Evolutionary conservation across 2,113 vertebrate genomes (phyloP), one percentile per base, ranked within the genome.

Genomic region (Syngnathus floridae): DNA sequence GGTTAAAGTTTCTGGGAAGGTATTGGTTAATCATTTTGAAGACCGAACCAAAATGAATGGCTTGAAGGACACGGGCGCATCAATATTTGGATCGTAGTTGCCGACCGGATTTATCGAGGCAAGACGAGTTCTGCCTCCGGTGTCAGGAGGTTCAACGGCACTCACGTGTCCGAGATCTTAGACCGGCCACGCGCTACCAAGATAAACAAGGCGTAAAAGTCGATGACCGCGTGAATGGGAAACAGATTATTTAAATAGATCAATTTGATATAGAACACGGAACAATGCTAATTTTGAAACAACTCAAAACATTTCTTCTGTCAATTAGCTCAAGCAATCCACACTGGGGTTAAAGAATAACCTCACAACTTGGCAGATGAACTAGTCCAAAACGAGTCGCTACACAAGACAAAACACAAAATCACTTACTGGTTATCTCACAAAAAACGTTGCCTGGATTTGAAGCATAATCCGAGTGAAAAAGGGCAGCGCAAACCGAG

Each of bases 401-500:
- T 16, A 37, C 58, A 2, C 40, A 51, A 56, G 59, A 48, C 16
- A 41, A 73, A 67, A 54, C 7, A 19, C 17, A 36, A 41, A 62
- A 46, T 21, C 21, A 74, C 45, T 71, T 1, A 21, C 22, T 13
- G 21, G 21, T 51, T 21, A 69, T 21, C 21, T n/a, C 45, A 57
- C 5, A 19, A 21, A 38, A 38, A 31, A 2, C 40, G 6, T 43
- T 43, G 38, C 59, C 22, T 21, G 38, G 38, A 43, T 61, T 61
- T 22, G 21, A 21, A 22, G 21, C 5, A 46, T 68, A 67, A 46
- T 36, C 43, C n/a, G 37, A 59, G 43, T 56, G 40, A 62, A 57
- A 69, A 55, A 66, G 64, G 26, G 66, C 14, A 56, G 14, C 54
- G 6, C 13, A 14, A 31, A 16, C 26, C 26, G 26, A 71, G 75